Base-by-base conservation (phyloP, 2,888 invertebrate species). In the Lucinisca nassula region DNA sequence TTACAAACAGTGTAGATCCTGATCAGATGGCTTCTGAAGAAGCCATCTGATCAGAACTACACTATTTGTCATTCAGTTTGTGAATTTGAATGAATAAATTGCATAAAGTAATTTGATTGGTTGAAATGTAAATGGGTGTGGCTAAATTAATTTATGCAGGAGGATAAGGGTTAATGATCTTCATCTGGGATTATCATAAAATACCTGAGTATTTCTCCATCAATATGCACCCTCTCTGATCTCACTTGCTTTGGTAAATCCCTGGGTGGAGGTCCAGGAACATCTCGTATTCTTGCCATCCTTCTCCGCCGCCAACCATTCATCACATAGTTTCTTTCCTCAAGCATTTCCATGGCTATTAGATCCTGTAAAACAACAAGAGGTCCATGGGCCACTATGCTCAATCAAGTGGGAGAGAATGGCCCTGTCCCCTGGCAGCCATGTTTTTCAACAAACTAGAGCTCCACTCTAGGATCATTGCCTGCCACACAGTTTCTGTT, bases 141-240 rank as follows among this genome's bases (percentile, higher is more conserved):
- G n/a, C n/a, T n/a, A n/a, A n/a, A n/a, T n/a, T n/a, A n/a, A n/a
- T n/a, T n/a, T n/a, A n/a, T n/a, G n/a, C n/a, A n/a, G n/a, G n/a
- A n/a, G n/a, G n/a, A n/a, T n/a, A n/a, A n/a, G n/a, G n/a, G n/a
- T n/a, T n/a, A n/a, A n/a, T n/a, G n/a, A n/a, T n/a, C n/a, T n/a
- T n/a, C n/a, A n/a, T n/a, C n/a, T n/a, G n/a, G n/a, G n/a, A n/a
- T n/a, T n/a, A n/a, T n/a, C 21, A 55, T n/a, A 3, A 30, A 49
- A 12, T 81, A 95, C 95, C 95, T 94, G 21, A 95, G 78, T 70
- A 94, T 86, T 76, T 95, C 95, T 32, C 95, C 95, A 89, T 95
- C 95, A 32, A 94, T 89, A 58, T 79, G 83, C 12, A 95, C 90
- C 45, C 95, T 87, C 78, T 95, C 95, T 88, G 86, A 91, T 37